phyloP scores from a whole-genome alignment of 2,888 invertebrate species.

The Anagyrus pseudococci region DNA sequence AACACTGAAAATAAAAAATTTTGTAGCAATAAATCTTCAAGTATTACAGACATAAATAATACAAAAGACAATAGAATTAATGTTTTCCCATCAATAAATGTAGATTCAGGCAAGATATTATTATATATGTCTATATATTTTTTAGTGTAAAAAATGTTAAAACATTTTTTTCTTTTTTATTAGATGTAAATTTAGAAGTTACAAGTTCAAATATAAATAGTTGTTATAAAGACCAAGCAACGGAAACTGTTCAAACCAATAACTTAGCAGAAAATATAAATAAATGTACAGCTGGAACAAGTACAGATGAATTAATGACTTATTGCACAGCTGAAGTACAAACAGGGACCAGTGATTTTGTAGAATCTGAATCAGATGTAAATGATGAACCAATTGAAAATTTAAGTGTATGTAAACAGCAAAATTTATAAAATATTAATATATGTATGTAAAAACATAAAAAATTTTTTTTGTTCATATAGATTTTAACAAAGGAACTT shows the following conservation, averaged over 20 bases:
- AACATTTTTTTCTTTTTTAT: not conserved
- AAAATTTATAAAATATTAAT: not conserved
- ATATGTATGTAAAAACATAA: not conserved
- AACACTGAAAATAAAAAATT: constrained; percentile 19
- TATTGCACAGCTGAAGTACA: constrained; percentile 55
- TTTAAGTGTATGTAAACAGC: constrained; percentile 51
- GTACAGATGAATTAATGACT: constrained; percentile 52
- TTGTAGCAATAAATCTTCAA: constrained; percentile 5
- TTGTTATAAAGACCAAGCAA: constrained; percentile 19
- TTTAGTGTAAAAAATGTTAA: not conserved
- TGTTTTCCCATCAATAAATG: not conserved
- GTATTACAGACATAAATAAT: constrained; percentile 18
- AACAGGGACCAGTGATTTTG: constrained; percentile 51
- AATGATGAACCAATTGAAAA: constrained; percentile 56
- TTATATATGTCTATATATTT: constrained; percentile 1
- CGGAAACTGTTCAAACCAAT: constrained; percentile 27
- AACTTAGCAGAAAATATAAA: constrained; percentile 15
- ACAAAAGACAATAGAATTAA: not conserved
- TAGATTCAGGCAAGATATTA: constrained; percentile 2
- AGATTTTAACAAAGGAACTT: constrained; percentile 63
- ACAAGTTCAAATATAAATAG: constrained; percentile 15
- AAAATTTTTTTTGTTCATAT: constrained; percentile 30
- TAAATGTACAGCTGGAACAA: constrained; percentile 53
- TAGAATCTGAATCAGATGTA: constrained; percentile 49
- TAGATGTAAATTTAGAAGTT: constrained; percentile 9